These are phyloP conservation scores for Papilio machaon DNA, from an alignment of 1,140 invertebrate genomes.

Conservation along the genomic window DNA sequence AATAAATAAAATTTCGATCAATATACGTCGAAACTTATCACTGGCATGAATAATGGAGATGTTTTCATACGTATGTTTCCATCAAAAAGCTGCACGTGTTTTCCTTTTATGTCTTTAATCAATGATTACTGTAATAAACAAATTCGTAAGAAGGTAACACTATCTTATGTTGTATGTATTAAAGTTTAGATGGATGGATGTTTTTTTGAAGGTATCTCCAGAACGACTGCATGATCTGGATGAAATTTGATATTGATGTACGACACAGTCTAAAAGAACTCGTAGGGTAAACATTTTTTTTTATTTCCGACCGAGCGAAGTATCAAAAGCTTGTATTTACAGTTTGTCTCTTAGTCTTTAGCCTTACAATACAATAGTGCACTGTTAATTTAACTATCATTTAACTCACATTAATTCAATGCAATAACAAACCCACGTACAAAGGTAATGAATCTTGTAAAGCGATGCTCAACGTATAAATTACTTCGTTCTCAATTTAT, in stretches of 20 bases:
- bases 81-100: background rate
- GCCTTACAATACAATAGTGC: background rate
- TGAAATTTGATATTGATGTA: too few relatives aligned
- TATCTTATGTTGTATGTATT: too few relatives aligned
- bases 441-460: background rate
- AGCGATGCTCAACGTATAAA: slow-evolving; percentile 10
- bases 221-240: too few relatives aligned
- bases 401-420: background rate
- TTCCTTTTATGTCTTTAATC: background rate
- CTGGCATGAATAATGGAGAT: slow-evolving; percentile 23
- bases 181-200: too few relatives aligned
- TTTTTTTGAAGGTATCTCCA: too few relatives aligned
- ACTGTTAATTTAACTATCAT: background rate
- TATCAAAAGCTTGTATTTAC: background rate
- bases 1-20: slow-evolving; percentile 25
- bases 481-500: slow-evolving; percentile 4
- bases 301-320: too few relatives aligned
- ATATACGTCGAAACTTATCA: slow-evolving; percentile 28
- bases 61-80: slow-evolving; percentile 4
- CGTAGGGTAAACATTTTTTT: too few relatives aligned
- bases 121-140: background rate
- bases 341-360: background rate
- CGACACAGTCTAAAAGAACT: too few relatives aligned
- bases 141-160: background rate
- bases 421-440: slow-evolving; percentile 9